Base-by-base conservation (phyloP, 2,113 vertebrate genomes). In the Climacteris rufus region DNA sequence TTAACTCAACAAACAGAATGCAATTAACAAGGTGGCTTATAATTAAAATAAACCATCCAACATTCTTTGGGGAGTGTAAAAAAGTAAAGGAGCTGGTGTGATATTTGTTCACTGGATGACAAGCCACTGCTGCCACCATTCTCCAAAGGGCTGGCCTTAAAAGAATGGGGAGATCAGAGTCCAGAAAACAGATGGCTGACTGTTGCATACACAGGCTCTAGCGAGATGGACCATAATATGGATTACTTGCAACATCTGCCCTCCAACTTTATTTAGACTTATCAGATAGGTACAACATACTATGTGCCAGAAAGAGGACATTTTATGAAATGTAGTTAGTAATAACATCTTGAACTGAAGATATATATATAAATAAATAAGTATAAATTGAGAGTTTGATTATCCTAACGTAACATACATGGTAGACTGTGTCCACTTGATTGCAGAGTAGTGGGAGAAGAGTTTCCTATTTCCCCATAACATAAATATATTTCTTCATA, bases 161-260 rank as follows among this genome's bases (percentile, higher is more conserved):
- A 94, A 94, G 56, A 86, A 44, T 27, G 39, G 47, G 63, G 81
- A 85, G 63, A 96, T 90, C n/a, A 94, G 79, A 93, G 82, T 68
- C 89, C 87, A 93, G 89, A 56, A 94, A 95, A 53, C 95, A 97
- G 96, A 94, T 97, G 96, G 87, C 77, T 85, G 49, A 31, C 57
- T 82, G 37, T 91, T 92, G 59, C 75, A 66, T 70, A 86, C 56
- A 30, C 49, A 63, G 64, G 65, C 94, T 93, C 93, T 54, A 9
- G 95, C 96, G 97, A 97, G 59, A 82, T 42, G 42, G 37, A 57
- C 71, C 54, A 42, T 89, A 33, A 70, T 91, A 61, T 33, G 42
- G 69, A 54, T 95, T 86, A 92, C 77, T 90, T 95, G 80, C 76
- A 97, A 95, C 94, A 97, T 97, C 96, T 97, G 95, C 68, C 59